Conservation (phyloP, 2,797 vertebrate species). For the Melanotaenia pygmaea region DNA sequence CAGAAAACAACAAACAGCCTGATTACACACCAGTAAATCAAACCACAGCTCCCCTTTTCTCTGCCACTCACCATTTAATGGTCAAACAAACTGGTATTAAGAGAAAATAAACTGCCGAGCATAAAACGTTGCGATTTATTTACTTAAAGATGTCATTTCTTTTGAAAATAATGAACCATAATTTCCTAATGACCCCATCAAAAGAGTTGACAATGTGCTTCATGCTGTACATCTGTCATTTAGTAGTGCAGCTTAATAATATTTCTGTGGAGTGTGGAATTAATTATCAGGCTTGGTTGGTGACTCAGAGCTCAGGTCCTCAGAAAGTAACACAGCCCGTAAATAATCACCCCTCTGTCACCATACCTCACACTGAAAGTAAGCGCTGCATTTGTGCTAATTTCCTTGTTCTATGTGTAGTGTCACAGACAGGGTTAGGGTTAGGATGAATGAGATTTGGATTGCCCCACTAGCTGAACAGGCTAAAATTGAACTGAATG, state of each 20-base stretch:
- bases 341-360: conserved; percentile 73
- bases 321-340: conserved; percentile 70
- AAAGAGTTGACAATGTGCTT: conserved; percentile 64
- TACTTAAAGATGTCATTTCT: conserved; percentile 7
- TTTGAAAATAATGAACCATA: conserved; percentile 9
- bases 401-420: conserved; percentile 72
- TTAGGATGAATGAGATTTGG: conserved; percentile 69
- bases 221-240: conserved; percentile 68
- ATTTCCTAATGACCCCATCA: conserved; percentile 34
- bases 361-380: conserved; percentile 72
- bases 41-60: conserved; percentile 9
- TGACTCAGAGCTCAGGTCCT: conserved; percentile 78
- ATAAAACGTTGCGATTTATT: conserved; percentile 23
- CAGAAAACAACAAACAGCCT: conserved; percentile 64
- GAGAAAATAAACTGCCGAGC: not conserved
- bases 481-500: conserved; percentile 54
- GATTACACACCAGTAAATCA: conserved; percentile 51
- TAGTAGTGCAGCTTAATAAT: conserved; percentile 67
- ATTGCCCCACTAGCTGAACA: conserved; percentile 62
- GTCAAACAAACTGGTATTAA: conserved; percentile 16
- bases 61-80: not conserved
- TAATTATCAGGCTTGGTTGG: conserved; percentile 67
- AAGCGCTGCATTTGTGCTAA: conserved; percentile 71
- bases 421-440: conserved; percentile 60
- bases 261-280: conserved; percentile 73